Conservation (phyloP, 2,888 invertebrate genomes). For the Drosophila ezoana region DNA sequence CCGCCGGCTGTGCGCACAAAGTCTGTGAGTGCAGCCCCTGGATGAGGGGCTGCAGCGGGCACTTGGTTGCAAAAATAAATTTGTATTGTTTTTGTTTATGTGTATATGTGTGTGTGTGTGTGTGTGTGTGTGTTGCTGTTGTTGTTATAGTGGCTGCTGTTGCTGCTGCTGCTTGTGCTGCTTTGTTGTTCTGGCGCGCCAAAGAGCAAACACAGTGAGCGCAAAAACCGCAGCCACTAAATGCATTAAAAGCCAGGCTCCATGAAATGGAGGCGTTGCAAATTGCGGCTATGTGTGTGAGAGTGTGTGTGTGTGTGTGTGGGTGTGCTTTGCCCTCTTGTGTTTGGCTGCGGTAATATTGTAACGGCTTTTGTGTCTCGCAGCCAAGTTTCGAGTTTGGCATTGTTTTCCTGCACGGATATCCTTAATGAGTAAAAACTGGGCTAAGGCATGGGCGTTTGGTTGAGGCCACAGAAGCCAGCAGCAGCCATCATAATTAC, state of each 20-base stretch:
- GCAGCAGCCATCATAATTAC: slow-evolving; percentile 60
- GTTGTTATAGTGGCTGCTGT: slow-evolving; percentile 8
- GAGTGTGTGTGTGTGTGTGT: not conserved
- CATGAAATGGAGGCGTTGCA: slow-evolving; percentile 57
- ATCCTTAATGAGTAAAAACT: slow-evolving; percentile 83
- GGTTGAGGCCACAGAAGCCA: slow-evolving; percentile 21
- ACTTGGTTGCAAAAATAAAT: slow-evolving; percentile 62
- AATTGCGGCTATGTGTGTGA: slow-evolving; percentile 40
- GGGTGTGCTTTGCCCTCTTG: slow-evolving; percentile 31
- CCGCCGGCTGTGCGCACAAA: slow-evolving; percentile 53
- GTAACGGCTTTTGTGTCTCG: slow-evolving; percentile 73
- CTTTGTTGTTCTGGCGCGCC: slow-evolving; percentile 67
- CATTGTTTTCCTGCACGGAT: slow-evolving; percentile 83
- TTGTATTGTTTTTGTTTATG: slow-evolving; percentile 71
- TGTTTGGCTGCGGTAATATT: slow-evolving; percentile 67
- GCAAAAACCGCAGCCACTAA: slow-evolving; percentile 79
- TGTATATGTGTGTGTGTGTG: slow-evolving; percentile 34
- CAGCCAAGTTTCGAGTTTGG: slow-evolving; percentile 68
- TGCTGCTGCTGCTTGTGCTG: slow-evolving; percentile 14
- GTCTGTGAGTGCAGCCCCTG: slow-evolving; percentile 5
- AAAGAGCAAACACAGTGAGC: slow-evolving; percentile 77
- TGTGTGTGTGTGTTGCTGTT: slow-evolving; percentile 35
- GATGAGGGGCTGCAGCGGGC: slow-evolving; percentile 20
- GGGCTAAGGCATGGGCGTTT: slow-evolving; percentile 61
- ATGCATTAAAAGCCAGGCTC: slow-evolving; percentile 72